phyloP scores from a whole-genome alignment of 2,113 vertebrate genomes.

The Ciconia maguari region DNA sequence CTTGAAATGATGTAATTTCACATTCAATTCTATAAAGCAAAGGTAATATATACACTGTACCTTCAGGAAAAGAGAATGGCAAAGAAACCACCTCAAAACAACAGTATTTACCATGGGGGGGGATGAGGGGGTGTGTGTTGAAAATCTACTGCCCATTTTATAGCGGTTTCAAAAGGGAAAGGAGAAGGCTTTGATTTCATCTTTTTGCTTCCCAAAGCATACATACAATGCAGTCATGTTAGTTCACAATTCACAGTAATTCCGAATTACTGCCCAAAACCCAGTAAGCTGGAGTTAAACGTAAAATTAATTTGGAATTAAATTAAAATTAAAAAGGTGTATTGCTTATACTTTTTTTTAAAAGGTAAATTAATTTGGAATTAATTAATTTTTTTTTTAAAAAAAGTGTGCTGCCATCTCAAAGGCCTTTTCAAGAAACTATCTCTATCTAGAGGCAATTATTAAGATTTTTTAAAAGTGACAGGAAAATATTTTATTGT shows the following conservation, averaged over 20 bases:
- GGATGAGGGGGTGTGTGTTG: background rate
- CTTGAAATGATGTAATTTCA: background rate
- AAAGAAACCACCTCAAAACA: background rate
- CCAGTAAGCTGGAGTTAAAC: background rate
- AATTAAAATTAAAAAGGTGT: background rate
- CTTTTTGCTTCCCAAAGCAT: background rate
- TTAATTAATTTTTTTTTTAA: background rate
- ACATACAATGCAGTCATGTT: background rate
- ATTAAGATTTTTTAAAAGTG: background rate
- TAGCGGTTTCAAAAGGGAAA: background rate
- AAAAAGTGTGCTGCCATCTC: fast-evolving
- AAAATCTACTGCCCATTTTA: background rate
- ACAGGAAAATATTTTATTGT: background rate
- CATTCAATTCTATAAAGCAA: background rate
- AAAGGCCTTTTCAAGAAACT: background rate
- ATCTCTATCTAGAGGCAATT: background rate
- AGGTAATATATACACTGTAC: background rate
- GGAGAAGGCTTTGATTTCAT: background rate
- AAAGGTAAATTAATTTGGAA: background rate
- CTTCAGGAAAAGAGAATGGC: background rate
- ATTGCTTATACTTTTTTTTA: background rate
- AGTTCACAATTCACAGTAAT: background rate
- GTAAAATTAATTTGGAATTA: background rate
- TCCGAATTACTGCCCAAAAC: background rate
- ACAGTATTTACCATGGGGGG: background rate